Evolutionary conservation across 2,113 vertebrate species (phyloP), one percentile per base, ranked within the genome.

Genomic region (Dendrocopos noguchii): DNA sequence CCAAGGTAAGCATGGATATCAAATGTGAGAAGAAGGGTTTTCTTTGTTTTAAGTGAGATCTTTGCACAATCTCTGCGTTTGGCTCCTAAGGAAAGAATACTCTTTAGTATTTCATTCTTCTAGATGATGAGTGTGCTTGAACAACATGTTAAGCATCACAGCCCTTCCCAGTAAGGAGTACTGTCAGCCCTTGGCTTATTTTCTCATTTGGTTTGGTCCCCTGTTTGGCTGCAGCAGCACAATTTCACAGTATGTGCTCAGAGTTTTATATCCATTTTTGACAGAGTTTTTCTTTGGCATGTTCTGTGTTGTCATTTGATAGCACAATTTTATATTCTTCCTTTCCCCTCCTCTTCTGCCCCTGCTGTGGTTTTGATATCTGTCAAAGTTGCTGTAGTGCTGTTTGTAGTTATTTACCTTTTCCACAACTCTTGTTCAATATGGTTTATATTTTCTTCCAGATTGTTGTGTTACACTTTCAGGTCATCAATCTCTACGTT

Each of bases 351-450:
- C n/a, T 85, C 39, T 14, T 21, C 36, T 61, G 14, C 16, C 20
- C n/a, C 39, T 71, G 9, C 85, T 55, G 71, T 71, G 63, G 29
- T 87, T 92, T 91, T 85, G 36, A 2, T 91, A 67, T n/a, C 66
- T 84, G 39, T 88, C 22, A 6, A 70, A 89, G 64, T 71, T 57
- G 15, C 33, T 87, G 34, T 79, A 6, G 24, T 60, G 36, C 24
- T 82, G 14, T 92, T 82, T 79, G 59, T 68, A 68, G 25, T 33
- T 85, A 90, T 66, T 94, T 90, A 76, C 74, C 63, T 93, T 88
- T 85, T 70, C 74, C 55, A 44, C 57, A 80, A 25, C 36, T 90
- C 42, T 67, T 24, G 13, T 59, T 94, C 20, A 59, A 28, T 47
- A 7, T 46, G 55, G 72, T 79, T 90, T 81, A 8, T 80, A 53